Evolutionary conservation across 2,888 invertebrate species (phyloP).

Genomic region (Erebia epiphron): DNA sequence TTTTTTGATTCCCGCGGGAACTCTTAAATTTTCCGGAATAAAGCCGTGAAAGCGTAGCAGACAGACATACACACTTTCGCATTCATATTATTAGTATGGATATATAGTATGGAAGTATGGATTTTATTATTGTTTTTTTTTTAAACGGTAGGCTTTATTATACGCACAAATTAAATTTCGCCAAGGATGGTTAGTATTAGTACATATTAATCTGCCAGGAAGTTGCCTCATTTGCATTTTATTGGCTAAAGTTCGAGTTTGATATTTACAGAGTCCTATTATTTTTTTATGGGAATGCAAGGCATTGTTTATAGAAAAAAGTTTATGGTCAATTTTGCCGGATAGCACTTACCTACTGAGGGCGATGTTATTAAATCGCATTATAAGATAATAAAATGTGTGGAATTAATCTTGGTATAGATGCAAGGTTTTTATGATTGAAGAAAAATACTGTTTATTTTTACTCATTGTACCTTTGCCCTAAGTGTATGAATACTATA

Average conservation of each 20-base stretch:
- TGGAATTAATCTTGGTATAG: slow-evolving; percentile 21
- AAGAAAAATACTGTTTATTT: slow-evolving; percentile 12
- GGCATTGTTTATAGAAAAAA: slow-evolving; percentile 45
- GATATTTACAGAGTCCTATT: slow-evolving; percentile 40
- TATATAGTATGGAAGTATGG: too few species aligned
- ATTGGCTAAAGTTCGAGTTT: slow-evolving; percentile 38
- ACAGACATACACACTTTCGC: too few species aligned
- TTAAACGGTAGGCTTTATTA: not conserved
- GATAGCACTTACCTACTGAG: slow-evolving; percentile 27
- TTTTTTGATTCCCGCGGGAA: too few species aligned
- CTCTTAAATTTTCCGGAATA: too few species aligned
- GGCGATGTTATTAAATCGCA: slow-evolving; percentile 22
- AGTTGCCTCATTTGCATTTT: slow-evolving; percentile 51
- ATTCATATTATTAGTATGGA: too few species aligned
- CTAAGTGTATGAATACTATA: not conserved
- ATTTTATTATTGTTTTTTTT: too few species aligned
- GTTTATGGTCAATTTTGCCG: slow-evolving; percentile 42
- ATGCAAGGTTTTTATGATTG: slow-evolving; percentile 17
- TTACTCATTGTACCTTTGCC: not conserved
- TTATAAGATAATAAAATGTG: slow-evolving; percentile 24
- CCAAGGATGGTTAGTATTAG: slow-evolving; percentile 7
- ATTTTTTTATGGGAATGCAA: slow-evolving; percentile 49
- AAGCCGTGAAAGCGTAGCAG: too few species aligned
- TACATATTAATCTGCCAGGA: slow-evolving; percentile 24
- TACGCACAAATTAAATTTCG: not conserved